Evolutionary conservation across 1,140 invertebrate species (phyloP), one percentile per base, ranked within the genome.

Genomic region (Hormaphis cornu): DNA sequence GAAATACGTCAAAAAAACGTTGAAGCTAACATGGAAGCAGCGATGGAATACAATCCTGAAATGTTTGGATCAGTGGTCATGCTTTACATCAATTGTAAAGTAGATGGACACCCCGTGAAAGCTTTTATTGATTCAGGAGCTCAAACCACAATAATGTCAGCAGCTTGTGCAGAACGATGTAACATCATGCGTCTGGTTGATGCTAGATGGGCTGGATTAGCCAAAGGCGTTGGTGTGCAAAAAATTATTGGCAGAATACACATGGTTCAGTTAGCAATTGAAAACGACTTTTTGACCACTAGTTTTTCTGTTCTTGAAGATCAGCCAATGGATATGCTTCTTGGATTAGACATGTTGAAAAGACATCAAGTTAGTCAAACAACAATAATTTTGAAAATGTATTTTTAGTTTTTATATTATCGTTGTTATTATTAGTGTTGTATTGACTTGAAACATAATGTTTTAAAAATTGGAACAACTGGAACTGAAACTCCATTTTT

Each of bases 231-330:
- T n/a, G 94, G 94, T 20, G 89, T 93, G 0, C 95, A 98, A 79
- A 87, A 87, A 75, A 98, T 99, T 74, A 89, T 98, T 69, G 96
- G 96, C 1, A 83, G 95, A 44, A 93, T 98, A 73, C 95, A 98
- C 77, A 90, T 97, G 88, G 91, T 93, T 69, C 93, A 98, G 79
- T 92, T 98, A 76, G 89, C 96, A 79, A 98, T 98, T 72, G 93
- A 91, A 73, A 87, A 88, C 72, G 91, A 93, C 76, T 95, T 93
- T 80, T 81, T 99, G 10, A 93, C 93, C 2, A 95, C 94, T 1
- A 97, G 95, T 6, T 99, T 99, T 79, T 95, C 93, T 26, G 94
- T 99, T n/a, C 81, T 99, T 22, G 91, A 97, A 78, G 90, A 98
- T 72, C 95, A 98, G 77, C 90, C 92, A 4, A 97, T 98, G 93